Percentiles rank a stretch among this genome's conserved stretches.
These are phyloP conservation scores for Epinotia nisella DNA, from an alignment of 2,888 invertebrate genomes.

Conservation along the genomic window DNA sequence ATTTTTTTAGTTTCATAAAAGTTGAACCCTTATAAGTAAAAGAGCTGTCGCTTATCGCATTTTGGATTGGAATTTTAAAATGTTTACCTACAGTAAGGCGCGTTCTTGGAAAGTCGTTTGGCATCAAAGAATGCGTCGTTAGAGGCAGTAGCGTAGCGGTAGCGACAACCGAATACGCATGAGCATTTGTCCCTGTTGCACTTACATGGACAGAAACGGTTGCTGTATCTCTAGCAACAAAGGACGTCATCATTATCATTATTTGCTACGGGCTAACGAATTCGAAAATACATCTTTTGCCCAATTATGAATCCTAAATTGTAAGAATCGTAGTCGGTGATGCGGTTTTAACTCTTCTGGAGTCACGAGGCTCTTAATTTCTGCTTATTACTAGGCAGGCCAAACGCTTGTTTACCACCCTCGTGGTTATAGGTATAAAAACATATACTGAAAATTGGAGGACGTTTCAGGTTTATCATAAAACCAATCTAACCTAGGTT, in stretches of 20 bases:
- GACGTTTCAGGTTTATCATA: background rate
- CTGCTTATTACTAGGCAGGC: too few relatives aligned
- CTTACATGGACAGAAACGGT: background rate
- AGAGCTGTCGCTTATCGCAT: background rate
- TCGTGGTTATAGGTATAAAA: too few relatives aligned
- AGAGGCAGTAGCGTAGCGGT: background rate
- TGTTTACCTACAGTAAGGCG: background rate
- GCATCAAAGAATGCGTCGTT: constrained; percentile 13
- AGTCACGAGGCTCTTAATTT: too few relatives aligned
- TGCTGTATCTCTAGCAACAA: too few relatives aligned
- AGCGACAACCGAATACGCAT: background rate
- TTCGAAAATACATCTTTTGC: too few relatives aligned
- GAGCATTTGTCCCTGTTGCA: background rate
- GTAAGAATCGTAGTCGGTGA: too few relatives aligned
- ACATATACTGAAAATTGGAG: background rate
- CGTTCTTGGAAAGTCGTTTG: constrained; percentile 12
- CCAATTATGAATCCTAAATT: too few relatives aligned
- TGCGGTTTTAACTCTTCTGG: too few relatives aligned
- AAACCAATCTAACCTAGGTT: background rate
- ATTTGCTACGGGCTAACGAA: too few relatives aligned
- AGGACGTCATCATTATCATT: too few relatives aligned
- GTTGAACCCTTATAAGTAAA: background rate
- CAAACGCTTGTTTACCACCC: too few relatives aligned
- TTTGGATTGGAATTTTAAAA: background rate
- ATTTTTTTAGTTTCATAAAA: background rate